A percentile compares a stretch with the other conserved stretches of the same genome.
phyloP scores from a whole-genome alignment of 2,888 invertebrate genomes.

The Caenorhabditis sinica region DNA sequence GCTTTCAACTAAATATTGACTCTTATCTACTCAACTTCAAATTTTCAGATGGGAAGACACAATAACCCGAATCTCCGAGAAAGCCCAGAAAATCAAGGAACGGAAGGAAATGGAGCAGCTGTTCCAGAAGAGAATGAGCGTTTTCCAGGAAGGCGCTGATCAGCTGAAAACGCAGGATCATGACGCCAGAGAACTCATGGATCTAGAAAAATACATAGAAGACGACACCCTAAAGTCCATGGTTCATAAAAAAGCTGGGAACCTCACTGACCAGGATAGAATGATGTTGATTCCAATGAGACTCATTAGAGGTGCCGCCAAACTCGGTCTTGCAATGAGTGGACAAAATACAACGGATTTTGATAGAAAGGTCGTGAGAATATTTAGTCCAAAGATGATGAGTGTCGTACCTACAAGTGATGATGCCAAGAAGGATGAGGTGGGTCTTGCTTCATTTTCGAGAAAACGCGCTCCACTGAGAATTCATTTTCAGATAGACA shows the following conservation, averaged over 20 bases:
- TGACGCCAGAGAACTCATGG: conserved; percentile 26
- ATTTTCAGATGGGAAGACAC: conserved; percentile 54
- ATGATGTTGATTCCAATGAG: conserved; percentile 60
- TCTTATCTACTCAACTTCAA: background rate
- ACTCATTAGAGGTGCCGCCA: conserved; percentile 65
- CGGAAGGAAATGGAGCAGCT: conserved; percentile 45
- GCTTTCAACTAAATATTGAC: too few relatives aligned
- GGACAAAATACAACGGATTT: conserved; percentile 75
- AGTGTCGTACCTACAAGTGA: conserved; percentile 45
- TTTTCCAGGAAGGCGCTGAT: conserved; percentile 1
- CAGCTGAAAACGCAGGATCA: background rate
- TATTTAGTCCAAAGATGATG: conserved; percentile 65
- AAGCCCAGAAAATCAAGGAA: conserved; percentile 51
- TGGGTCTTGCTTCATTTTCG: background rate
- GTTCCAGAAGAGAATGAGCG: conserved; percentile 22
- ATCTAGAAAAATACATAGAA: conserved; percentile 55
- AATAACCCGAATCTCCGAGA: conserved; percentile 40
- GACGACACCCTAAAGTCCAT: conserved; percentile 53
- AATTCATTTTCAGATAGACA: conserved; percentile 57
- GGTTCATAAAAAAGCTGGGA: conserved; percentile 44
- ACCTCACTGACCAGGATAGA: conserved; percentile 59
- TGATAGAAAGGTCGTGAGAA: conserved; percentile 68
- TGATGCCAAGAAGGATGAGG: conserved; percentile 40
- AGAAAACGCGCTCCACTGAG: too few relatives aligned
- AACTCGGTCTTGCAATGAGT: conserved; percentile 62